A percentile compares a stretch with the other conserved stretches of the same genome.
phyloP scores from a whole-genome alignment of 2,113 vertebrate species.

The Furnarius figulus region DNA sequence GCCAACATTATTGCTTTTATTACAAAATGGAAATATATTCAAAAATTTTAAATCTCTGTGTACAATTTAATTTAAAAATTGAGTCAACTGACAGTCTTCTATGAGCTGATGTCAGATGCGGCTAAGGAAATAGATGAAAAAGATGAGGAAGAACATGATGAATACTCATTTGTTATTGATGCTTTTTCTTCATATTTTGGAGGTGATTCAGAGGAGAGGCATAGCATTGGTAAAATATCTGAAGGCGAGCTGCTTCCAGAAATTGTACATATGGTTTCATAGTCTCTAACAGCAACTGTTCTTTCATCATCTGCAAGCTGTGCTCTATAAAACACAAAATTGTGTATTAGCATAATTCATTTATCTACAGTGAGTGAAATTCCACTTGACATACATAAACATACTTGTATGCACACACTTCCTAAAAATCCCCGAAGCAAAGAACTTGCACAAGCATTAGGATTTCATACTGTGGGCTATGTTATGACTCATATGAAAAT shows the following conservation, averaged over 20 bases:
- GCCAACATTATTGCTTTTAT: slow-evolving; percentile 56
- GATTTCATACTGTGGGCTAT: neutral
- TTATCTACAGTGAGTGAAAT: slow-evolving; percentile 3
- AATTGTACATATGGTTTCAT: slow-evolving; percentile 66
- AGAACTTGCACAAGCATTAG: neutral
- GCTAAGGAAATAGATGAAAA: neutral
- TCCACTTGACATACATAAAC: neutral
- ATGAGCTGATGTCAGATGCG: slow-evolving; percentile 8
- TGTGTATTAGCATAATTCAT: neutral
- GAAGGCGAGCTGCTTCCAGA: slow-evolving; percentile 53
- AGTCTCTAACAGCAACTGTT: neutral
- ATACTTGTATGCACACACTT: neutral
- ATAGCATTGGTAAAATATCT: neutral
- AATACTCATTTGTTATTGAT: slow-evolving; percentile 12
- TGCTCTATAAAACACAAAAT: slow-evolving; percentile 54
- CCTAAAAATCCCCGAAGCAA: neutral
- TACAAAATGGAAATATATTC: slow-evolving; percentile 70
- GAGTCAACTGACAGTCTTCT: neutral
- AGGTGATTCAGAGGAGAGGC: slow-evolving; percentile 58
- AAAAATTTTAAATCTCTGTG: neutral
- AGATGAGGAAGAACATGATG: neutral
- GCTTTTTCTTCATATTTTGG: slow-evolving; percentile 76
- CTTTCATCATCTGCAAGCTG: slow-evolving; percentile 26
- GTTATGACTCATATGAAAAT: neutral
- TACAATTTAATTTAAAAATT: slow-evolving; percentile 35